phyloP scores from a whole-genome alignment of 2,797 vertebrate genomes.

The Sparidentex hasta region DNA sequence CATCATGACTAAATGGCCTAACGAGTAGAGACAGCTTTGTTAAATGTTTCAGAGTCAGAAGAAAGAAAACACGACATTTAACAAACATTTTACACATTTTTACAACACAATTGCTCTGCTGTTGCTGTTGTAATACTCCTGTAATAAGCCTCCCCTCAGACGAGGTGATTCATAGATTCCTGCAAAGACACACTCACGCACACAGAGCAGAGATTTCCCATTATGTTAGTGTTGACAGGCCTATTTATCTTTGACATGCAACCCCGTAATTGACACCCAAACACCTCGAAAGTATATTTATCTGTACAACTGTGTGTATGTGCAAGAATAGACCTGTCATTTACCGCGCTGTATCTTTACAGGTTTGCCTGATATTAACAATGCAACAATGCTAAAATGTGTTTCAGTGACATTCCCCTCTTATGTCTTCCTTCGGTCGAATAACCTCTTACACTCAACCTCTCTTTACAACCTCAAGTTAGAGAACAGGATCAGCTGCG shows the following conservation, averaged over 20 bases:
- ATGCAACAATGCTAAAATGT: background rate
- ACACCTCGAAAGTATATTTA: slow-evolving; percentile 44
- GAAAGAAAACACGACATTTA: no score
- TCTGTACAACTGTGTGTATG: slow-evolving; percentile 6
- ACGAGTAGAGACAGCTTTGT: no score
- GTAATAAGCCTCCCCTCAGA: slow-evolving; percentile 33
- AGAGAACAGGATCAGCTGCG: slow-evolving; percentile 33
- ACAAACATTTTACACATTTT: no score
- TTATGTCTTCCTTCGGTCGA: background rate
- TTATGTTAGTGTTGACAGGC: slow-evolving; percentile 50
- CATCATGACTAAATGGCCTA: no score
- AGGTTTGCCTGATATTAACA: background rate
- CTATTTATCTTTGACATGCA: slow-evolving; percentile 43
- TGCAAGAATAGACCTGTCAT: background rate
- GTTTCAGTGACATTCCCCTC: background rate
- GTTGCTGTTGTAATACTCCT: slow-evolving; percentile 7
- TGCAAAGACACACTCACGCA: slow-evolving; percentile 7
- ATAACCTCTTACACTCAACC: background rate
- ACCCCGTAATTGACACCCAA: slow-evolving; percentile 45
- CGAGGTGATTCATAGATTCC: slow-evolving; percentile 60
- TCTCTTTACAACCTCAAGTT: background rate
- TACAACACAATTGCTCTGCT: slow-evolving; percentile 7
- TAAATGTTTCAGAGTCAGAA: no score
- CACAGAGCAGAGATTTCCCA: slow-evolving; percentile 24
- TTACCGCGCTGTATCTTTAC: background rate